These are phyloP conservation scores for Sinhomidia bicolor DNA, from an alignment of 2,888 invertebrate species.

Conservation along the genomic window DNA sequence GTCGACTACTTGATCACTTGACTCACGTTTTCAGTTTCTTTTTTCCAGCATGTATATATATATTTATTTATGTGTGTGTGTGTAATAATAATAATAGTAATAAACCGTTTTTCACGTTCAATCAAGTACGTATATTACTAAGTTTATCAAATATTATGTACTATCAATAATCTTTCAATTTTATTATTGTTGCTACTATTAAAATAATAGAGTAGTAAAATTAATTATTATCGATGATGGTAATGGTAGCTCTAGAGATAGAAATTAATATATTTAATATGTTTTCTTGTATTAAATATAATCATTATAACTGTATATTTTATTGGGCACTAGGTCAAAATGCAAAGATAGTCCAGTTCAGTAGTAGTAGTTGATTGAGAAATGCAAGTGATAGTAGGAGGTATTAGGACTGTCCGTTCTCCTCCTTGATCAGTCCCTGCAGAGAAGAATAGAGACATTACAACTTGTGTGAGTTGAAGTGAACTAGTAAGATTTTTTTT, in stretches of 20 bases:
- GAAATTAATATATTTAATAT: conserved; percentile 20
- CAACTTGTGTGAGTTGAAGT: conserved; percentile 61
- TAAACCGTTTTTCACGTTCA: background rate
- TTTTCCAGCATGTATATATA: background rate
- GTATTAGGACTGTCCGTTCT: conserved; percentile 79
- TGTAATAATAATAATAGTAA: no score
- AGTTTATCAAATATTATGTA: background rate
- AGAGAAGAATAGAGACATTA: conserved; percentile 79
- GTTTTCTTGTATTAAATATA: conserved; percentile 39
- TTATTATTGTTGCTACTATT: background rate
- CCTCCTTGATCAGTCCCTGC: conserved; percentile 80
- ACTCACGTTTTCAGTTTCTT: background rate
- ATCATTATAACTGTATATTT: conserved; percentile 49
- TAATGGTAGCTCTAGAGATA: conserved; percentile 5
- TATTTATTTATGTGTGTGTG: no score
- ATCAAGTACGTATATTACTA: background rate
- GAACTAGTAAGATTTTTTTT: conserved; percentile 18
- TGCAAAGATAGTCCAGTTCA: conserved; percentile 75
- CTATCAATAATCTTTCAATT: background rate
- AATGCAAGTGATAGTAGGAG: conserved; percentile 75
- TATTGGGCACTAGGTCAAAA: conserved; percentile 74
- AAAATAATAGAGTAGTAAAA: conserved; percentile 26
- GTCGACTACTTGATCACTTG: conserved; percentile 46
- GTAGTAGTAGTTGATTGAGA: conserved; percentile 74
- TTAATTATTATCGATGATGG: conserved; percentile 35